Evolutionary conservation across 2,113 vertebrate genomes (phyloP).

Genomic region (Ranitomeya variabilis): DNA sequence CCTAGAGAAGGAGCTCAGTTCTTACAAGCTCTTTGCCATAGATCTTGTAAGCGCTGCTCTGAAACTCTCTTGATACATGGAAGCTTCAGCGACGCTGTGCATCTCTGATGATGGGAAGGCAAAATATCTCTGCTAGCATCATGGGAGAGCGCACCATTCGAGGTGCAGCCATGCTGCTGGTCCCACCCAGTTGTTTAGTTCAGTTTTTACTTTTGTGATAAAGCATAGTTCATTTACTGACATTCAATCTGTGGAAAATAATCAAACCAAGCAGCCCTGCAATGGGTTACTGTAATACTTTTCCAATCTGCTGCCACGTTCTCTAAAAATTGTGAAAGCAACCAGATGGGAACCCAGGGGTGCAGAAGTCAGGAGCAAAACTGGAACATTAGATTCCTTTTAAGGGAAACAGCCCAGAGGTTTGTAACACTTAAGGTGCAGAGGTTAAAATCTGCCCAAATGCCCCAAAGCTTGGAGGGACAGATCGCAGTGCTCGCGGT

Average conservation of each 20-base stretch:
- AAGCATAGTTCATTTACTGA: background rate
- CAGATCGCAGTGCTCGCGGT: slow-evolving; percentile 49
- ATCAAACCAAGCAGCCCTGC: background rate
- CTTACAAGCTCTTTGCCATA: too few species aligned
- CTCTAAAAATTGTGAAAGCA: background rate
- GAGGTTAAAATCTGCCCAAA: slow-evolving; percentile 62
- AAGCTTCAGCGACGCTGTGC: too few species aligned
- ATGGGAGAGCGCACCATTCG: too few species aligned
- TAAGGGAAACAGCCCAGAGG: slow-evolving; percentile 48
- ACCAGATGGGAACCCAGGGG: background rate
- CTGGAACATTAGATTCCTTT: slow-evolving; percentile 50
- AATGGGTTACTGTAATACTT: background rate
- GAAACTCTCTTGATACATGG: too few species aligned
- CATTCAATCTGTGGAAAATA: background rate
- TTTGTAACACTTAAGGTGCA: slow-evolving; percentile 61
- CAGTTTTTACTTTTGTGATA: background rate
- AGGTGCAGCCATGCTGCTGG: too few species aligned
- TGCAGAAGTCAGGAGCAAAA: slow-evolving; percentile 18
- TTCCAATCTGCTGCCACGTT: background rate
- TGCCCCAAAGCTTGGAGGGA: slow-evolving; percentile 59
- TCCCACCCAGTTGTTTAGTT: background rate
- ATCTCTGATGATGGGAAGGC: too few species aligned
- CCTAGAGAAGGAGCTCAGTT: too few species aligned
- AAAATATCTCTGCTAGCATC: too few species aligned
- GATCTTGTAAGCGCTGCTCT: too few species aligned